Evolutionary conservation across 2,888 invertebrate species (phyloP).

Genomic region (Diarsia dahlii): DNA sequence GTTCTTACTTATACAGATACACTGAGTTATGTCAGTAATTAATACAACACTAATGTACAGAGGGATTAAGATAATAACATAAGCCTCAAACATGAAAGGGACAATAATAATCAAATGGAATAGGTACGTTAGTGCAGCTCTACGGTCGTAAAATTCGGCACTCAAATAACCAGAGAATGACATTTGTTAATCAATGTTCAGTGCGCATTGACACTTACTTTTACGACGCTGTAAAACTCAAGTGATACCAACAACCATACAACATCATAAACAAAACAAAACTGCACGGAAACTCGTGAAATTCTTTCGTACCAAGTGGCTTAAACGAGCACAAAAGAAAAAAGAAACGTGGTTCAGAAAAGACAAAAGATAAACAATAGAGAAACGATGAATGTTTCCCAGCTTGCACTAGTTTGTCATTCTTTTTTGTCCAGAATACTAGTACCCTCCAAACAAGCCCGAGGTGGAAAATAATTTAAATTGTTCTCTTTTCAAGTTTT

Average conservation of each 20-base stretch:
- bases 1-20: neutral
- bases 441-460: neutral
- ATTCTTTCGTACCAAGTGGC: constrained; percentile 22
- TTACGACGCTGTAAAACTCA: constrained; percentile 25
- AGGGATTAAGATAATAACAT: neutral
- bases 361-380: constrained; percentile 37
- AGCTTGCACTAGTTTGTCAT: constrained; percentile 32
- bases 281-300: constrained; percentile 22
- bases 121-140: neutral
- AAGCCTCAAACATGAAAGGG: constrained; percentile 3
- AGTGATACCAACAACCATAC: constrained; percentile 17
- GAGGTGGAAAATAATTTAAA: constrained; percentile 38
- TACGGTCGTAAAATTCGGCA: constrained; percentile 20
- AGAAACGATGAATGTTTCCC: neutral
- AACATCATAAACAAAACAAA: constrained; percentile 24
- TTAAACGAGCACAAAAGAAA: constrained; percentile 14
- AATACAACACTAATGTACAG: neutral
- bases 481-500: constrained; percentile 21
- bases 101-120: constrained; percentile 10
- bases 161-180: neutral
- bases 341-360: constrained; percentile 12
- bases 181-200: constrained; percentile 45
- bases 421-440: constrained; percentile 22
- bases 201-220: constrained; percentile 17
- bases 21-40: neutral